phyloP scores from a whole-genome alignment of 2,113 vertebrate genomes.

The Cheilinus undulatus region DNA sequence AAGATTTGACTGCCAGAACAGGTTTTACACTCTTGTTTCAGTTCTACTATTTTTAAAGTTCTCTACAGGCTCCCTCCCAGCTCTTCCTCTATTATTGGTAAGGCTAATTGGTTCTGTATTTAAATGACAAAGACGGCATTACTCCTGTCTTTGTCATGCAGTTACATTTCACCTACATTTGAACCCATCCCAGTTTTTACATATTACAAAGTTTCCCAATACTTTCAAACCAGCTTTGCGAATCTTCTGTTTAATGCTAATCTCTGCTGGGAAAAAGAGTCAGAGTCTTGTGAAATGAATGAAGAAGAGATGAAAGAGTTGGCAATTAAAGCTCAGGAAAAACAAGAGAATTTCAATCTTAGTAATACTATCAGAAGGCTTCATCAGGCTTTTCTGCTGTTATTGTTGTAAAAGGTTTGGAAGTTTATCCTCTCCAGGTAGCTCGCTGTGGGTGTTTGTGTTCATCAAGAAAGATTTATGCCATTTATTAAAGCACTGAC shows the following conservation, averaged over 20 bases:
- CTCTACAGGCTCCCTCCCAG: neutral
- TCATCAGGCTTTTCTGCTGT: conserved; percentile 16
- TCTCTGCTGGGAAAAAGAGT: neutral
- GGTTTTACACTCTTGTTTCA: no score
- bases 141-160: no score
- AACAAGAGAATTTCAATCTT: neutral
- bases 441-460: neutral
- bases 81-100: neutral
- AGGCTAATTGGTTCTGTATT: neutral
- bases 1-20: no score
- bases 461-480: neutral
- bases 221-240: neutral
- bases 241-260: neutral
- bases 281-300: conserved; percentile 6
- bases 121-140: neutral
- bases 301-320: conserved; percentile 35
- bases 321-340: neutral
- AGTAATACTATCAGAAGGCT: conserved; percentile 1
- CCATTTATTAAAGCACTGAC: neutral
- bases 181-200: neutral
- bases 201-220: neutral
- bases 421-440: neutral
- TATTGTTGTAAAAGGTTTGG: conserved; percentile 18
- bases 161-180: neutral
- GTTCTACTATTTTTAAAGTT: neutral